Evolutionary conservation across 2,888 invertebrate species (phyloP).

Genomic region (Drosophila paranaensis): DNA sequence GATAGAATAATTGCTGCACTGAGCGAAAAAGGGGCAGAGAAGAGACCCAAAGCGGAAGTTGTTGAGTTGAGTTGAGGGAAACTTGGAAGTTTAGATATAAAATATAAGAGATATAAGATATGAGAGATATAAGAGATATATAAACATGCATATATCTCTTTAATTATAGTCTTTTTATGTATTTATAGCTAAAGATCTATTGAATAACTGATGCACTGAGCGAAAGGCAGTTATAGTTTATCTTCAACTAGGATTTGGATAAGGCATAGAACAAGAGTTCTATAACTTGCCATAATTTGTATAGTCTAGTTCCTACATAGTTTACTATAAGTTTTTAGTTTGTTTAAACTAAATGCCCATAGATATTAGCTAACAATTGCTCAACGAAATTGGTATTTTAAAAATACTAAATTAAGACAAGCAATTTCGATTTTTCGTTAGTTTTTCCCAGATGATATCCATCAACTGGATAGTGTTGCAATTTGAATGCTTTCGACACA

Average conservation of each 20-base stretch:
- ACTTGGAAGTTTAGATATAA: no score
- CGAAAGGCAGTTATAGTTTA: no score
- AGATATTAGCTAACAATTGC: not conserved
- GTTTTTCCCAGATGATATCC: constrained; percentile 9
- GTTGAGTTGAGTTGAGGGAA: not conserved
- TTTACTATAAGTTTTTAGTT: not conserved
- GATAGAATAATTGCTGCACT: constrained; percentile 16
- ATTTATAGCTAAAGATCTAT: no score
- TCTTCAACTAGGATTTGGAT: no score
- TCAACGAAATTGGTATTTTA: not conserved
- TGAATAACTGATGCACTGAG: no score
- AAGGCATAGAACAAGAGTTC: no score
- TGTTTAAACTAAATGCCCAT: not conserved
- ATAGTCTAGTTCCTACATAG: not conserved
- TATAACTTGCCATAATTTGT: no score
- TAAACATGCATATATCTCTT: no score
- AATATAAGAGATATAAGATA: no score
- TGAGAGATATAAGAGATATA: no score
- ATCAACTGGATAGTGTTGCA: constrained; percentile 1
- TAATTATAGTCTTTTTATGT: no score
- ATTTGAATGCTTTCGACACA: constrained; percentile 15
- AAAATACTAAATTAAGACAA: not conserved
- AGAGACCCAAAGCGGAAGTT: not conserved
- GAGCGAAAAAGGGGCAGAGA: constrained; percentile 4
- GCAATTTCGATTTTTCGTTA: constrained; percentile 3